Evolutionary conservation across 2,797 vertebrate species (phyloP), one percentile per base, ranked within the genome.

Genomic region (Diceros bicornis): DNA sequence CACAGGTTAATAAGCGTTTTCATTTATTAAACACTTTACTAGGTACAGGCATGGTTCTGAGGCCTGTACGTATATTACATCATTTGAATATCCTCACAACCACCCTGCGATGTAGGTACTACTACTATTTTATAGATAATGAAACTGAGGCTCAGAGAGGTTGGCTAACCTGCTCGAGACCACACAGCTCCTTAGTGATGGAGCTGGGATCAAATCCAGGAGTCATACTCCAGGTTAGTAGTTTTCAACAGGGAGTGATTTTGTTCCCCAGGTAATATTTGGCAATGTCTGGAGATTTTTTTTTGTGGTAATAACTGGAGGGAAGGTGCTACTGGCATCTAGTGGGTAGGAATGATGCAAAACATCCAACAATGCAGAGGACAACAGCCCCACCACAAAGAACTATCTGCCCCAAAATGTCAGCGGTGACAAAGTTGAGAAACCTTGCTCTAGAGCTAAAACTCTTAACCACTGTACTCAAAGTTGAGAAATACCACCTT

Each of bases 11-110:
- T 84, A 86, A 90, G 9, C 32, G 7, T 9, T 78, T 84, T 81
- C 52, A 29, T 59, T 69, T 66, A 79, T 57, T 89, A 71, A 91
- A 91, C 50, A 75, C 52, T 95, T 92, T 66, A 59, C n/a, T 47
- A 25, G 62, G 21, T 29, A 59, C 11, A 66, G 64, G 47, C 27
- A 27, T 21, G 91, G 11, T 72, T 86, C 25, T 37, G 59, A 89
- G 44, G 21, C 29, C 29, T 90, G 82, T n/a, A 2, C 1, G 3
- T 37, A 52, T 3, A 71, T 55, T 62, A 44, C 6, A 69, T 57
- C 41, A 47, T 59, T 78, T 91, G 29, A 64, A 21, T 71, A 85
- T 27, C 55, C 6, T 89, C 71, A 34, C 4, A 41, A 64, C n/a
- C 55, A 83, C 12, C 12, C n/a, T 89, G 29, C 57, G 77, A 77